These are phyloP conservation scores for Dolomedes plantarius DNA, from an alignment of 2,888 invertebrate genomes.

Conservation along the genomic window DNA sequence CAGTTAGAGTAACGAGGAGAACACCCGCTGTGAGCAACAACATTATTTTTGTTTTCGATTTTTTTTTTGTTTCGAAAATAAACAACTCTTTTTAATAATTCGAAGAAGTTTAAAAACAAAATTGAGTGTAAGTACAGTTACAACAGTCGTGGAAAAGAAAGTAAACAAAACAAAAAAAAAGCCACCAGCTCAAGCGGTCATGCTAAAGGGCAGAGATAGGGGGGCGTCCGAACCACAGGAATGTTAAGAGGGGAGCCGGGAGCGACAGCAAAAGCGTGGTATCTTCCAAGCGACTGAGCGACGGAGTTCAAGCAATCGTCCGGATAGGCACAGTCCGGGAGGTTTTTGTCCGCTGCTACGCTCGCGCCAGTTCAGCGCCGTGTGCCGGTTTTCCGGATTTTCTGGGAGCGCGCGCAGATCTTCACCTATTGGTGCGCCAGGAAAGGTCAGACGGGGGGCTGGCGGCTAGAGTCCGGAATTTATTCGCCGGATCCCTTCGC, in stretches of 20 bases:
- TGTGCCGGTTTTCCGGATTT: conserved; percentile 27
- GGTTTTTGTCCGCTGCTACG: conserved; percentile 40
- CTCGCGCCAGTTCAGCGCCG: conserved; percentile 60
- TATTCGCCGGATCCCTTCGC: conserved; percentile 48
- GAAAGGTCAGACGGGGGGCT: conserved; percentile 48
- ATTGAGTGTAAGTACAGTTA: too few relatives aligned
- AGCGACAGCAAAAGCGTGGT: conserved; percentile 8
- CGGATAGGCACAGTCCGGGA: conserved; percentile 43
- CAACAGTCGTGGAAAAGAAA: not conserved
- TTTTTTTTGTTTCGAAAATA: not conserved
- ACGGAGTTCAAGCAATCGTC: conserved; percentile 8
- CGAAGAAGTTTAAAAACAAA: too few relatives aligned
- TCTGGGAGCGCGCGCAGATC: conserved; percentile 56
- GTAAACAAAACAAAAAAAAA: not conserved
- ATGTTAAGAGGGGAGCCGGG: not conserved
- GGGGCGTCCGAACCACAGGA: too few relatives aligned
- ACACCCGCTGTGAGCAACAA: not conserved
- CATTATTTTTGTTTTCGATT: not conserved
- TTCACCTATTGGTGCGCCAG: conserved; percentile 52
- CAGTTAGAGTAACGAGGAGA: not conserved
- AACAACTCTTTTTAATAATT: too few relatives aligned
- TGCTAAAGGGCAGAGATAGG: not conserved
- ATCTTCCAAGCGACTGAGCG: not conserved
- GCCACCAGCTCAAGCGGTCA: not conserved
- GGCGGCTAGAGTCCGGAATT: conserved; percentile 21